Conservation (phyloP, 2,113 vertebrate species). For the Lepus europaeus region DNA sequence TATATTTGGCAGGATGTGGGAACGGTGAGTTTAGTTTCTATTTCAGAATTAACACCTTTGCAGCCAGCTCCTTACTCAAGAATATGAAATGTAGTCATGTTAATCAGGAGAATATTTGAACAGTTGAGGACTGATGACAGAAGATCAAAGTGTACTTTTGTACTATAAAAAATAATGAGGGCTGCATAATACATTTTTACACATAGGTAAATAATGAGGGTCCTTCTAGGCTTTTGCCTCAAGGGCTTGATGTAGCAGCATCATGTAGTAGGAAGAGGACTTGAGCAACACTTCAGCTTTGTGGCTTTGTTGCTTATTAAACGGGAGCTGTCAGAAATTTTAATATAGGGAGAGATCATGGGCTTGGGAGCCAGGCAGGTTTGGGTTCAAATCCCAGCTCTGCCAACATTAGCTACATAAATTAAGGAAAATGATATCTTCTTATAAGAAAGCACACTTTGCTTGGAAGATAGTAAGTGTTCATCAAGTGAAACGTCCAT, state of each 20-base stretch:
- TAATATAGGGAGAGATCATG: neutral
- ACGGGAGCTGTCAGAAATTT: neutral
- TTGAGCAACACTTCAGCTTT: neutral
- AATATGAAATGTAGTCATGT: neutral
- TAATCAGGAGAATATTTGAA: slow-evolving; percentile 36
- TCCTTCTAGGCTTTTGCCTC: neutral
- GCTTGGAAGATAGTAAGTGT: neutral
- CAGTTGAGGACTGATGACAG: neutral
- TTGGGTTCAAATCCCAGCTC: neutral
- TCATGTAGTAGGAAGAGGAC: neutral
- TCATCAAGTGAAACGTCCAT: neutral
- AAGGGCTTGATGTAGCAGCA: neutral
- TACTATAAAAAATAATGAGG: neutral
- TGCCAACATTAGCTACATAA: neutral
- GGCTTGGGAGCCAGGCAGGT: neutral
- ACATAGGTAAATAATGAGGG: neutral
- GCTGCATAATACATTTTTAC: slow-evolving; percentile 11
- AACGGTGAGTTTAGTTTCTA: neutral
- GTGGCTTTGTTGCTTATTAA: slow-evolving; percentile 18
- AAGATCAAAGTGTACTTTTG: neutral
- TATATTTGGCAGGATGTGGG: neutral
- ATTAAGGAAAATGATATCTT: neutral
- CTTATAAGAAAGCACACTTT: neutral
- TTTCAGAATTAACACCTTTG: neutral
- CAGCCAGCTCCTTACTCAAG: neutral